These are phyloP conservation scores for Incurvaria masculella DNA, from an alignment of 2,888 invertebrate genomes.

Conservation along the genomic window DNA sequence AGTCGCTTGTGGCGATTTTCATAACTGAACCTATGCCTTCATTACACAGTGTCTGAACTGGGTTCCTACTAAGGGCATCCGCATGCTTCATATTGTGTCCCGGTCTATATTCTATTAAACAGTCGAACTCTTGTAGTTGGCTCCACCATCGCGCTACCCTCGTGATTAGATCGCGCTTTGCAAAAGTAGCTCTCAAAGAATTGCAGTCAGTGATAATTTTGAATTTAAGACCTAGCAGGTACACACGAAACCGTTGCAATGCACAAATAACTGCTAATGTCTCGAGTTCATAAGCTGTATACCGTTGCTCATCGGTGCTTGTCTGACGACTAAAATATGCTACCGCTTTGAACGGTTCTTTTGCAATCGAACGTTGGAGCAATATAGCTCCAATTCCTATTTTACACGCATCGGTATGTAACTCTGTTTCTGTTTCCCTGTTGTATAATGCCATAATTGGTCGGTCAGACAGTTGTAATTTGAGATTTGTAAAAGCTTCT, in stretches of 20 bases:
- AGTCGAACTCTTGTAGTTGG: constrained; percentile 21
- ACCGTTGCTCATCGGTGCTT: constrained; percentile 13
- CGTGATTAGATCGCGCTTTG: constrained; percentile 19
- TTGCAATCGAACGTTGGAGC: constrained; percentile 12
- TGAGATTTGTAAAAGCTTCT: constrained; percentile 8
- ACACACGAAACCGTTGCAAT: constrained; percentile 22
- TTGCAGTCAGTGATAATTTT: constrained; percentile 25
- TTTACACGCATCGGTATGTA: constrained; percentile 24
- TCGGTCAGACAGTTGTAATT: constrained; percentile 6
- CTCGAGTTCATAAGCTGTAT: constrained; percentile 17
- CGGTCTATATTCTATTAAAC: constrained; percentile 19
- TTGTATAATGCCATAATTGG: constrained; percentile 22
- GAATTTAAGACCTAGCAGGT: constrained; percentile 20
- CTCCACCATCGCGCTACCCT: constrained; percentile 25
- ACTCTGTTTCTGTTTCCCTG: constrained; percentile 18
- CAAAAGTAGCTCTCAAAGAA: constrained; percentile 21
- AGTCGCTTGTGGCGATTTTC: constrained; percentile 8
- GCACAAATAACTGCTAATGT: constrained; percentile 23
- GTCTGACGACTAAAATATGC: constrained; percentile 17
- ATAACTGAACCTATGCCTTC: no score
- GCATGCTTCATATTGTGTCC: constrained; percentile 22
- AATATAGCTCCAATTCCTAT: constrained; percentile 22
- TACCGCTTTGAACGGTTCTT: constrained; percentile 1
- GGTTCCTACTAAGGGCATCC: constrained; percentile 21
- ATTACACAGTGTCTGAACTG: constrained; percentile 4